phyloP scores from a whole-genome alignment of 2,113 vertebrate species.

The Ancistrus triradiatus region DNA sequence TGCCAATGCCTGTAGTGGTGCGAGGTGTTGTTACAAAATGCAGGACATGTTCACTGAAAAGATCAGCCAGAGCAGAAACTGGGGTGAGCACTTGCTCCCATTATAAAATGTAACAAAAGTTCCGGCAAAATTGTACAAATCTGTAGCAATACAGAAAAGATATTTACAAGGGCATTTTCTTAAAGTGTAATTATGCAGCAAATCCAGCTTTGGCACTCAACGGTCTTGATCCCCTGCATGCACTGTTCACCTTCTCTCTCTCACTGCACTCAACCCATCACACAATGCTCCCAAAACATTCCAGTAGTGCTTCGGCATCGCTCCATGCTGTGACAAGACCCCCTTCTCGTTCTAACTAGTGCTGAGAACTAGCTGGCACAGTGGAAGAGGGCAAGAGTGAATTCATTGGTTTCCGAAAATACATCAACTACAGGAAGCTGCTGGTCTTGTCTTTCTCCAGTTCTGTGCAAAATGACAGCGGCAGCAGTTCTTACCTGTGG shows the following conservation, averaged over 20 bases:
- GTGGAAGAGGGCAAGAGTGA: constrained; percentile 38
- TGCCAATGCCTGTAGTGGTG: constrained; percentile 63
- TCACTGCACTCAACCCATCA: constrained; percentile 9
- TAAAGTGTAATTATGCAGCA: constrained; percentile 68
- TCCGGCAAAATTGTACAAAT: constrained; percentile 78
- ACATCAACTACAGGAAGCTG: constrained; percentile 42
- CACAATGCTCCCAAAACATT: constrained; percentile 33
- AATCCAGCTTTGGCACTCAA: constrained; percentile 87
- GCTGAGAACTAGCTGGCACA: constrained; percentile 27
- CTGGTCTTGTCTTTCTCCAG: constrained; percentile 33
- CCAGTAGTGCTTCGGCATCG: constrained; percentile 22
- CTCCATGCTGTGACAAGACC: too few species aligned
- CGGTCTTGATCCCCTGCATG: constrained; percentile 49
- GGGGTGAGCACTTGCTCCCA: constrained; percentile 57
- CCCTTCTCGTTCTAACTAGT: constrained; percentile 11
- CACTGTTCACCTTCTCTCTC: constrained; percentile 26
- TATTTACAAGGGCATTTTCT: constrained; percentile 76
- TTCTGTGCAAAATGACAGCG: constrained; percentile 47
- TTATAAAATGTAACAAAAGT: constrained; percentile 85
- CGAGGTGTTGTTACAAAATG: constrained; percentile 51
- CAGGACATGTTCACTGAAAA: constrained; percentile 23
- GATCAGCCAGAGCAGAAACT: constrained; percentile 26
- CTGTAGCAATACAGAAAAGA: constrained; percentile 71
- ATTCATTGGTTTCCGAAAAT: constrained; percentile 50
- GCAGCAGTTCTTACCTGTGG: constrained; percentile 41